phyloP scores from a whole-genome alignment of 2,888 invertebrate genomes.

The Neoascia interrupta region DNA sequence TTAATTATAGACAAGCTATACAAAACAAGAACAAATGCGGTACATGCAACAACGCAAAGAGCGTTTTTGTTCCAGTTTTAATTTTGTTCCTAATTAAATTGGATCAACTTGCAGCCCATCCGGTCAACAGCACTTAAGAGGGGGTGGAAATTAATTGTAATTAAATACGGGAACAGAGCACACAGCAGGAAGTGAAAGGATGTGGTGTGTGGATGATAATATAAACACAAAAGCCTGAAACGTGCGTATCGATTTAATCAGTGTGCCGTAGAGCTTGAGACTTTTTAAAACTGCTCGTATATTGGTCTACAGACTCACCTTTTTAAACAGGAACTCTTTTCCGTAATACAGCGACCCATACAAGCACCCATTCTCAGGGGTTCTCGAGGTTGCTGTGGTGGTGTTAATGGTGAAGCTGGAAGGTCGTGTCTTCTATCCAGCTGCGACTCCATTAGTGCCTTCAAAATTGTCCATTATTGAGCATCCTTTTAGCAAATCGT shows the following conservation, averaged over 20 bases:
- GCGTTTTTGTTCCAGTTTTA: constrained; percentile 47
- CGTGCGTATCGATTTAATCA: constrained; percentile 54
- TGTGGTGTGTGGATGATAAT: neutral
- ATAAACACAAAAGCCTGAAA: too few relatives aligned
- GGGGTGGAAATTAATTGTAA: constrained; percentile 11
- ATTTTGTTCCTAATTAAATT: constrained; percentile 47
- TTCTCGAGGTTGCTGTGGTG: neutral
- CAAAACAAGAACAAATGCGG: constrained; percentile 10
- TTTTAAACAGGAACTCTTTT: constrained; percentile 65
- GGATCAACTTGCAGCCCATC: constrained; percentile 1
- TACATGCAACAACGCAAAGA: constrained; percentile 29
- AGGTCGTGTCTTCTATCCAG: constrained; percentile 45
- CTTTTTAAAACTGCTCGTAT: constrained; percentile 2
- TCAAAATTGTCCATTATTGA: constrained; percentile 52
- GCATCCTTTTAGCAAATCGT: constrained; percentile 44
- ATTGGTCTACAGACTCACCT: constrained; percentile 69
- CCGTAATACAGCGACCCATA: constrained; percentile 72
- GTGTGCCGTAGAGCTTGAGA: constrained; percentile 24
- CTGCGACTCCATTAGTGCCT: constrained; percentile 52
- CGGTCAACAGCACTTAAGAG: constrained; percentile 15
- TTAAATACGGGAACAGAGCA: neutral
- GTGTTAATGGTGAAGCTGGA: constrained; percentile 18
- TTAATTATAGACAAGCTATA: constrained; percentile 51
- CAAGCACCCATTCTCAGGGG: constrained; percentile 71
- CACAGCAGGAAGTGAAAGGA: neutral